These are phyloP conservation scores for Calameuta idolon DNA, from an alignment of 2,888 invertebrate species.

Conservation along the genomic window DNA sequence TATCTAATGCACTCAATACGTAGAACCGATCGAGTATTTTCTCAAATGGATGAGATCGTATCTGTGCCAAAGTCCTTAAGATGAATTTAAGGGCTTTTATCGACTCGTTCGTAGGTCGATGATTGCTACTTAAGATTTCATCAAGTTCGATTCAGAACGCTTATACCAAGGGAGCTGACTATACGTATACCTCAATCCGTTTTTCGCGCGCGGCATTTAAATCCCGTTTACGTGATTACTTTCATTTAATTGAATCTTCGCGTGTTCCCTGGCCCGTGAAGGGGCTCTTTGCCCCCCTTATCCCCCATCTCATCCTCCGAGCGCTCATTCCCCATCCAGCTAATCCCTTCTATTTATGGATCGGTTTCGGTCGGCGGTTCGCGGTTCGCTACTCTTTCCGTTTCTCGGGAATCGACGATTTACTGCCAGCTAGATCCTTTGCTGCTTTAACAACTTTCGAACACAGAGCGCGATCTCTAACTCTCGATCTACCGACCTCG, in stretches of 20 bases:
- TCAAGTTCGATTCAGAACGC: conserved; percentile 27
- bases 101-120: conserved; percentile 21
- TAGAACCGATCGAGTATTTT: conserved; percentile 12
- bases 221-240: conserved; percentile 54
- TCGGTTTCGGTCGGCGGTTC: not conserved
- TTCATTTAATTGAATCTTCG: conserved; percentile 45
- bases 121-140: conserved; percentile 36
- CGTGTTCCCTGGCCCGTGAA: conserved; percentile 20
- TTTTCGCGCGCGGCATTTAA: conserved; percentile 37
- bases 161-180: not conserved
- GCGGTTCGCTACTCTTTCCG: not conserved
- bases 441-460: not conserved
- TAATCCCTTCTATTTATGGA: not conserved
- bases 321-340: not conserved
- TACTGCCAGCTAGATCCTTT: not conserved
- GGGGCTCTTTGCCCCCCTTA: conserved; percentile 8
- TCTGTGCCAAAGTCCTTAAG: not conserved
- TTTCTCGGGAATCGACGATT: not conserved
- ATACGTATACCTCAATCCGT: not conserved
- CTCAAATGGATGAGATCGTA: conserved; percentile 5
- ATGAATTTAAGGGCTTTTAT: conserved; percentile 21
- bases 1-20: not conserved
- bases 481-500: not conserved
- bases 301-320: not conserved
- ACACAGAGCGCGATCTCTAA: not conserved